Conservation (phyloP, 2,113 vertebrate species). For the Garra rufa region DNA sequence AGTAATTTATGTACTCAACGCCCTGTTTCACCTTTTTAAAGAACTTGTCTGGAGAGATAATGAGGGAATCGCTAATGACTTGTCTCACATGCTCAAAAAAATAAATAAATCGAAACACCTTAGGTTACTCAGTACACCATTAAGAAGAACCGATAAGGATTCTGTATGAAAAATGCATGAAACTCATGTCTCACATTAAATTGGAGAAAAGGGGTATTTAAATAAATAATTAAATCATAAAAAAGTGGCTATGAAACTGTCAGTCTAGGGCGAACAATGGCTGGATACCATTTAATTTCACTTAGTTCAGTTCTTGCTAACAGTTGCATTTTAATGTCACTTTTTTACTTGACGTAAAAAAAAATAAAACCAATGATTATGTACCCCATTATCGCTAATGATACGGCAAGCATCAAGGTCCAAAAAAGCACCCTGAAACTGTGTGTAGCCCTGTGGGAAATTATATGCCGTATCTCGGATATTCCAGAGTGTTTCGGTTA, state of each 20-base stretch:
- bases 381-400: neutral
- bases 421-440: neutral
- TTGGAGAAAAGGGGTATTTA: neutral
- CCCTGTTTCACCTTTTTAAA: slow-evolving; percentile 16
- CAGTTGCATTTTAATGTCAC: neutral
- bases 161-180: neutral
- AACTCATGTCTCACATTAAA: neutral
- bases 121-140: slow-evolving; percentile 13
- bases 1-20: slow-evolving; percentile 23
- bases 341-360: too few relatives aligned
- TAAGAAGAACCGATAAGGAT: neutral
- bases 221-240: neutral
- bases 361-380: neutral
- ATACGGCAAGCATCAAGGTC: neutral
- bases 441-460: slow-evolving; percentile 7
- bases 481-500: neutral
- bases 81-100: slow-evolving; percentile 11
- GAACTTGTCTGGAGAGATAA: slow-evolving; percentile 5
- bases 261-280: neutral
- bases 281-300: neutral
- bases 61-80: slow-evolving; percentile 26
- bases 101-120: slow-evolving; percentile 1
- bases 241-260: neutral
- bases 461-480: neutral
- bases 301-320: neutral